Evolutionary conservation across 2,113 vertebrate species (phyloP), one percentile per base, ranked within the genome.

Genomic region (Sorex araneus): DNA sequence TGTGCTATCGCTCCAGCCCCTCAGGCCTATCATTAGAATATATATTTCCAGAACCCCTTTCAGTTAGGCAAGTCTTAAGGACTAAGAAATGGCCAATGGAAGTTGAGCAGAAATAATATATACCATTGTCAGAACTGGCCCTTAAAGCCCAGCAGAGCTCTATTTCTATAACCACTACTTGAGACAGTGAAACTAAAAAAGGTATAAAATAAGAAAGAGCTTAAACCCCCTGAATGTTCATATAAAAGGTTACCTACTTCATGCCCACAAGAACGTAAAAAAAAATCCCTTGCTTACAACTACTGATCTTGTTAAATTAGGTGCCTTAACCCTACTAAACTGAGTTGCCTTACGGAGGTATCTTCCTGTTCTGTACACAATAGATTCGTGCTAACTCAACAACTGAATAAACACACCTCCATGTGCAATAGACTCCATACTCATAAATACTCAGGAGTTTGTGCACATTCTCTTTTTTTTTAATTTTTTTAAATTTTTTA

Each of bases 101-200:
- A 79, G 79, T 34, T n/a, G 73, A n/a, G 34, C 40, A 92, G 34
- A 95, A 78, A 89, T 78, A 30, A 78, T 34, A 2, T 32, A 45
- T 45, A 36, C 28, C 57, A 43, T 34, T 21, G 57, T 1, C 28
- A 69, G 64, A 0, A 27, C 86, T 84, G 66, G 23, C 47, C 32
- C 25, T 15, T 75, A 80, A 75, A 74, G 50, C 19, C 25, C 50
- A 69, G 34, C 18, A 82, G 50, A 90, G 64, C 3, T 77, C 43
- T 40, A 40, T 40, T 40, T 70, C 36, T 57, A 78, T 54, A 45
- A 18, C 25, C n/a, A 50, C 45, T 34, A 18, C 23, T 16, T 34
- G 12, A 63, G 15, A 50, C 5, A 1, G 2, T 54, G 30, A 13
- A 79, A 34, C 70, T 66, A 54, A 87, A 92, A 45, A 47, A 83